Evolutionary conservation across 2,113 vertebrate species (phyloP).

Genomic region (Grallaria varia): DNA sequence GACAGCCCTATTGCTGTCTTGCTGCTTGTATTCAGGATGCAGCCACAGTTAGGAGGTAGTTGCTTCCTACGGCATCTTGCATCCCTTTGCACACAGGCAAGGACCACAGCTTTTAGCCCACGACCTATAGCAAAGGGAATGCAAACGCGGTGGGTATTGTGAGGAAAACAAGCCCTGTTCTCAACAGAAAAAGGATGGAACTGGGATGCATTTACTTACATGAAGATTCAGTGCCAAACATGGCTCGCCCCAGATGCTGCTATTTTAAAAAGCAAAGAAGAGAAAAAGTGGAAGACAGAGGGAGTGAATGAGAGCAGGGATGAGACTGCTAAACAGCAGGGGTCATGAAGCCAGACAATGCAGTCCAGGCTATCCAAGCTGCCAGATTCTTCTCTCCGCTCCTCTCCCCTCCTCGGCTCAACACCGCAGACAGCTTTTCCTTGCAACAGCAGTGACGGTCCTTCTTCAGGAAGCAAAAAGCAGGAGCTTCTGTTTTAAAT

Average conservation of each 20-base stretch:
- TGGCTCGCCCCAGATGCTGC: conserved; percentile 91
- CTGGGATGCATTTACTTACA: conserved; percentile 87
- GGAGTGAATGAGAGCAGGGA: conserved; percentile 74
- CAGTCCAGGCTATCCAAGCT: conserved; percentile 83
- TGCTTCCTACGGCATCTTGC: conserved; percentile 20
- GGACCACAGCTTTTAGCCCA: conserved; percentile 3
- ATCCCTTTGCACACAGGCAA: background rate
- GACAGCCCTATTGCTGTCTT: conserved; percentile 1
- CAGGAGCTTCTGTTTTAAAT: conserved; percentile 68
- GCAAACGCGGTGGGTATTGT: background rate
- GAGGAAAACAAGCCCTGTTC: conserved; percentile 27
- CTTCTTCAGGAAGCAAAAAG: conserved; percentile 48
- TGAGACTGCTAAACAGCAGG: conserved; percentile 89
- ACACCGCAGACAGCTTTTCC: conserved; percentile 63
- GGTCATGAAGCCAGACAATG: conserved; percentile 94
- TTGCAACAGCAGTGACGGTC: conserved; percentile 54
- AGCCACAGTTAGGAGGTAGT: background rate
- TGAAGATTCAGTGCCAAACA: conserved; percentile 98
- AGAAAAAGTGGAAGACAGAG: conserved; percentile 52
- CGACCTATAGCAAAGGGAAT: conserved; percentile 32
- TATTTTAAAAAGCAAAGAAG: conserved; percentile 75
- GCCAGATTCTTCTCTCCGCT: conserved; percentile 81
- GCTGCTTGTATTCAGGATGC: conserved; percentile 38
- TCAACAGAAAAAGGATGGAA: conserved; percentile 57
- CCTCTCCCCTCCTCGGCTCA: conserved; percentile 71